Evolutionary conservation across 2,888 invertebrate species (phyloP).

Genomic region (Melieria picta): DNA sequence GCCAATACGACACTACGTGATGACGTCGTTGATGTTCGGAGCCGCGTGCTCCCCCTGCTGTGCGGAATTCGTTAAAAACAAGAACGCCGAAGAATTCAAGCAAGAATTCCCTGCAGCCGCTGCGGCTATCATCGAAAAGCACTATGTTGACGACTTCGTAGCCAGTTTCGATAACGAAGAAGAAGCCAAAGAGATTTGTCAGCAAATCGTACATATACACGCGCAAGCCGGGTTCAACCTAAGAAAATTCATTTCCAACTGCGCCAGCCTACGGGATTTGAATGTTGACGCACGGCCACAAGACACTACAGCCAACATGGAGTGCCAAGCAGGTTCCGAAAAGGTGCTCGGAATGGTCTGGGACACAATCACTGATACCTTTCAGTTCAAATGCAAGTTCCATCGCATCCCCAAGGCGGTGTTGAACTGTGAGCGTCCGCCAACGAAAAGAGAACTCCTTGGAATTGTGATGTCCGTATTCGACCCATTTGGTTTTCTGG

Average conservation of each 20-base stretch:
- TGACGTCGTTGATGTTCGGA: conserved; percentile 45
- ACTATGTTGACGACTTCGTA: conserved; percentile 42
- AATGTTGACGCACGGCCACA: too few relatives aligned
- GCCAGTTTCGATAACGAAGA: conserved; percentile 31
- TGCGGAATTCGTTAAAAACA: conserved; percentile 43
- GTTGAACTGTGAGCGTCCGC: background rate
- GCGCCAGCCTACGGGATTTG: too few relatives aligned
- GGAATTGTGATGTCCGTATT: conserved; percentile 6
- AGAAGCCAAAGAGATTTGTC: conserved; percentile 27
- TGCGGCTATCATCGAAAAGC: too few relatives aligned
- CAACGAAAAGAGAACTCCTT: background rate
- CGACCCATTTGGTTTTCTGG: background rate
- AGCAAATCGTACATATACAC: conserved; percentile 20
- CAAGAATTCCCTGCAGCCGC: conserved; percentile 15
- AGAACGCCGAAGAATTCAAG: conserved; percentile 25
- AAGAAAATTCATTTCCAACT: conserved; percentile 27
- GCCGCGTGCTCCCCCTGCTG: conserved; percentile 43
- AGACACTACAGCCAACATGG: background rate
- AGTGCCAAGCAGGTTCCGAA: background rate
- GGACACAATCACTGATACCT: conserved; percentile 3
- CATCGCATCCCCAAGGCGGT: background rate
- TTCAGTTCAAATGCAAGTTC: background rate
- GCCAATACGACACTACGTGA: conserved; percentile 27
- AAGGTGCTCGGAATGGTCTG: conserved; percentile 12
- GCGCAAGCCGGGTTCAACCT: conserved; percentile 26